Conservation (phyloP, 1,140 invertebrate genomes). For the Belonocnema kinseyi region DNA sequence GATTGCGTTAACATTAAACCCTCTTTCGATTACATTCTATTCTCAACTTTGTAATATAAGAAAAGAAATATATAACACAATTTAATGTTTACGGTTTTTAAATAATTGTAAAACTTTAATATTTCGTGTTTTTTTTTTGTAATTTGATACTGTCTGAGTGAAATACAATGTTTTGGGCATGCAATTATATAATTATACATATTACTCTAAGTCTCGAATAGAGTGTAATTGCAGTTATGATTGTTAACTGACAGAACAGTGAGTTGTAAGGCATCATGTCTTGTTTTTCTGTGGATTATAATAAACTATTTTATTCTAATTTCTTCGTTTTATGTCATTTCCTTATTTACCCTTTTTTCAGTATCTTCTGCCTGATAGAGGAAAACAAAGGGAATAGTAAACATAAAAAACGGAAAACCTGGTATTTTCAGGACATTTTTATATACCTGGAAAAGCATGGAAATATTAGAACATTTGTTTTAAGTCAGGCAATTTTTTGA, state of each 20-base stretch:
- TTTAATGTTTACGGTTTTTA: no score
- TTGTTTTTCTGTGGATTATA: conserved; percentile 76
- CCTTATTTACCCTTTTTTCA: background rate
- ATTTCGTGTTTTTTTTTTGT: conserved; percentile 9
- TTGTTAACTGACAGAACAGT: conserved; percentile 71
- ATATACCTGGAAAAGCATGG: no score
- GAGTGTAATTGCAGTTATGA: conserved; percentile 68
- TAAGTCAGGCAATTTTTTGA: no score
- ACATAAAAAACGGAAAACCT: no score
- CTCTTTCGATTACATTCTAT: conserved; percentile 52
- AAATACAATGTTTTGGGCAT: conserved; percentile 23
- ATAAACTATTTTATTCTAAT: conserved; percentile 77
- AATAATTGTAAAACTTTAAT: no score
- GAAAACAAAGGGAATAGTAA: no score
- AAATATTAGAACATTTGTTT: no score
- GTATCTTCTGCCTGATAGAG: no score
- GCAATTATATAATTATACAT: conserved; percentile 43
- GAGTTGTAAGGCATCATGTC: conserved; percentile 74
- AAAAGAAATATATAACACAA: no score
- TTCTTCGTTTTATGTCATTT: conserved; percentile 34
- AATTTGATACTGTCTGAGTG: conserved; percentile 29
- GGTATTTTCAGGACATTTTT: no score
- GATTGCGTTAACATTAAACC: conserved; percentile 55
- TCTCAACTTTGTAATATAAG: conserved; percentile 40
- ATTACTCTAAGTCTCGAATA: conserved; percentile 36